A percentile compares a stretch with the other conserved stretches of the same genome.
These are phyloP conservation scores for Amphipoea lucens DNA, from an alignment of 2,888 invertebrate species.

Conservation along the genomic window DNA sequence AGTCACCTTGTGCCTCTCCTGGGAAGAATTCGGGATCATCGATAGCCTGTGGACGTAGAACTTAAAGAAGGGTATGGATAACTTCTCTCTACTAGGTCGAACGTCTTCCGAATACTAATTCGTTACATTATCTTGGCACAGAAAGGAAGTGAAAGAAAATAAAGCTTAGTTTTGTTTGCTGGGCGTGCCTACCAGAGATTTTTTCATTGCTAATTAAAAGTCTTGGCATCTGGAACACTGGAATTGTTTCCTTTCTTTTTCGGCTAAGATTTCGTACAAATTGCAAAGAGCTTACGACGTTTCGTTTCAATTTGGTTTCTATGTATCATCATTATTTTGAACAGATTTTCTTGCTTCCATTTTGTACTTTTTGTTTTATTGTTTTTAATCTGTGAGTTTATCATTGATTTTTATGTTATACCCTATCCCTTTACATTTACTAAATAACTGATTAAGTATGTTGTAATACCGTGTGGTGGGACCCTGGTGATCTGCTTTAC, in stretches of 20 bases:
- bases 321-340: conserved; percentile 16
- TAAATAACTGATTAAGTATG: too few relatives aligned
- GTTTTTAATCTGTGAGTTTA: too few relatives aligned
- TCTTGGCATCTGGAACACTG: conserved; percentile 67
- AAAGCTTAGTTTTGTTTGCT: conserved; percentile 69
- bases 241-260: conserved; percentile 63
- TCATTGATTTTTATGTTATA: too few relatives aligned
- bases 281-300: conserved; percentile 27
- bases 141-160: conserved; percentile 71
- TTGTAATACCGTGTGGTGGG: too few relatives aligned
- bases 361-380: not conserved
- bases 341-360: not conserved
- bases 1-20: conserved; percentile 22
- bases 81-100: conserved; percentile 66
- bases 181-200: conserved; percentile 66
- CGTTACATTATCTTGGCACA: conserved; percentile 67
- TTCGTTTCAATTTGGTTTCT: conserved; percentile 34
- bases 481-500: too few relatives aligned
- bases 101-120: conserved; percentile 77
- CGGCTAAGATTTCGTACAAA: conserved; percentile 48
- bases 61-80: conserved; percentile 70
- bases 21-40: conserved; percentile 60
- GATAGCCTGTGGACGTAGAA: conserved; percentile 65
- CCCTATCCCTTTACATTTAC: too few relatives aligned
- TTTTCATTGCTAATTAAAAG: conserved; percentile 77